Percentiles rank a stretch among this genome's conserved stretches.
Evolutionary conservation across 2,888 invertebrate genomes (phyloP).

Genomic region (Alloplasta piceator): DNA sequence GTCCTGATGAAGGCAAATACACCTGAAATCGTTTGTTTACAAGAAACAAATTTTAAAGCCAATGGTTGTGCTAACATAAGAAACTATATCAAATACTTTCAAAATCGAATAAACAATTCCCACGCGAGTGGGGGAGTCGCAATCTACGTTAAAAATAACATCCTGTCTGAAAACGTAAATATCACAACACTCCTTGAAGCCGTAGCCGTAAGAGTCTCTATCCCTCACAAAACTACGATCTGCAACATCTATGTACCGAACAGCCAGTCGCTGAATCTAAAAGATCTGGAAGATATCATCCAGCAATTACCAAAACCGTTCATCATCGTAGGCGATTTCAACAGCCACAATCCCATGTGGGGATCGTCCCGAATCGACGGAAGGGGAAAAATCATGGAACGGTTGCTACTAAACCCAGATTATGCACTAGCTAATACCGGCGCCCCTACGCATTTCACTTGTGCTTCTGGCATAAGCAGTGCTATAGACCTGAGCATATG

Average conservation of each 20-base stretch:
- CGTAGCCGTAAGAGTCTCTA: slow-evolving; percentile 30
- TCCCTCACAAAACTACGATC: slow-evolving; percentile 37
- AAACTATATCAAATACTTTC: slow-evolving; percentile 29
- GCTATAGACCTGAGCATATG: slow-evolving; percentile 13
- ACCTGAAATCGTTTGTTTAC: slow-evolving; percentile 58
- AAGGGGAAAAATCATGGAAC: slow-evolving; percentile 1
- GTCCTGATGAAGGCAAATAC: slow-evolving; percentile 39
- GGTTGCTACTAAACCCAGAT: slow-evolving; percentile 4
- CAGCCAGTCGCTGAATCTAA: too few relatives aligned
- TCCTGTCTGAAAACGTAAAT: background rate
- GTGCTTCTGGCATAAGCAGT: slow-evolving; percentile 3
- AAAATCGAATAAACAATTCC: slow-evolving; percentile 11
- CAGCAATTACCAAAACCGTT: slow-evolving; percentile 67
- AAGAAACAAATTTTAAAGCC: slow-evolving; percentile 61
- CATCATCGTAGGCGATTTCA: slow-evolving; percentile 67
- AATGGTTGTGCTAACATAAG: slow-evolving; percentile 32
- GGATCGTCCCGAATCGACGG: background rate
- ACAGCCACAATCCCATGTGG: background rate
- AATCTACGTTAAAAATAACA: slow-evolving; percentile 38
- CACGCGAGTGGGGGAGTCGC: slow-evolving; percentile 55
- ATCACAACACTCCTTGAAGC: slow-evolving; percentile 7
- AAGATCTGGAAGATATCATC: slow-evolving; percentile 55
- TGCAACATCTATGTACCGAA: slow-evolving; percentile 68
- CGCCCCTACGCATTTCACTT: slow-evolving; percentile 9
- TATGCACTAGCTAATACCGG: background rate